Evolutionary conservation across 2,797 vertebrate species (phyloP).

Genomic region (Manis javanica): DNA sequence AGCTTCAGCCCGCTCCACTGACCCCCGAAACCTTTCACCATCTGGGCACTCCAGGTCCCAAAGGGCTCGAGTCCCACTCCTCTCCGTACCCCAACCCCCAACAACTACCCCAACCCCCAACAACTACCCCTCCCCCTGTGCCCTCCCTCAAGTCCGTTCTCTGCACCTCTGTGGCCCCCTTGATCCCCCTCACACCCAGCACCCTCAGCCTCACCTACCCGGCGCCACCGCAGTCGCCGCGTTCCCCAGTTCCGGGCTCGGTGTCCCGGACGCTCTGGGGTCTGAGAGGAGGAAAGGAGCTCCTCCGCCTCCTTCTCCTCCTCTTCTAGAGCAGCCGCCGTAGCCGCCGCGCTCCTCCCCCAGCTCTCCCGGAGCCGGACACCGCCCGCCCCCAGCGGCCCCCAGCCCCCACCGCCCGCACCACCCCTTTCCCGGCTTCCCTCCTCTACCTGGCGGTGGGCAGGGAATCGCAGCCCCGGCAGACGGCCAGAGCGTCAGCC

Average conservation of each 20-base stretch:
- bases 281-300: constrained; percentile 54
- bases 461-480: constrained; percentile 13
- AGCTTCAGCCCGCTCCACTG: neutral
- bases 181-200: neutral
- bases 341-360: constrained; percentile 69
- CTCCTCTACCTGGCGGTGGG: neutral
- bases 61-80: neutral
- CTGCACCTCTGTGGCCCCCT: neutral
- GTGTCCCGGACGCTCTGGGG: constrained; percentile 60
- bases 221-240: neutral
- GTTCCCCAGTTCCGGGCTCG: constrained; percentile 63
- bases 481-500: neutral
- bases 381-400: constrained; percentile 74
- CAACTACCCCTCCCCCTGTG: constrained; percentile 8
- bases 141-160: neutral
- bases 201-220: constrained; percentile 51
- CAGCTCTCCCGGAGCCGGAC: constrained; percentile 24
- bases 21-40: constrained; percentile 34
- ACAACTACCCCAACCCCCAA: constrained; percentile 51
- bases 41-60: neutral
- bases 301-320: constrained; percentile 6
- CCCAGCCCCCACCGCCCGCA: constrained; percentile 60
- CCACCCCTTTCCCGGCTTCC: constrained; percentile 31
- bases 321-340: neutral
- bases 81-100: constrained; percentile 39